Evolutionary conservation across 1,140 invertebrate species (phyloP).

Genomic region (Spodoptera frugiperda): DNA sequence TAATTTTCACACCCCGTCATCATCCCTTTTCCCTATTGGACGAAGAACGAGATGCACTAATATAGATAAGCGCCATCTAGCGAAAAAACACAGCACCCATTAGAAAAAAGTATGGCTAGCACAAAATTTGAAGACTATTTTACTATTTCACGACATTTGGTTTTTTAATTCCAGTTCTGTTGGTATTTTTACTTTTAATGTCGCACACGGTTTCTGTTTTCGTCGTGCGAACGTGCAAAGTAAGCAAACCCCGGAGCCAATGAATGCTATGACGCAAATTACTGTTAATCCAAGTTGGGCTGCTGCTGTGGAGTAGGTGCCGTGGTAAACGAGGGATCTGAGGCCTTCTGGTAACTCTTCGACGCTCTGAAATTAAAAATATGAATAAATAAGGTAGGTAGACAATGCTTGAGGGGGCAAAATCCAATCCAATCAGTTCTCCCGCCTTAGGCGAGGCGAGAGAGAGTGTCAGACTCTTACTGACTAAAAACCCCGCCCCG

Average conservation of each 20-base stretch:
- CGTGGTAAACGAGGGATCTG: constrained; percentile 79
- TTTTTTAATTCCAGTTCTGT: constrained; percentile 28
- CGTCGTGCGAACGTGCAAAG: constrained; percentile 63
- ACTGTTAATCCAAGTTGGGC: constrained; percentile 73
- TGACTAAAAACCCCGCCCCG: too few relatives aligned
- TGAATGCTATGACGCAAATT: constrained; percentile 66
- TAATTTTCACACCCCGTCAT: too few relatives aligned
- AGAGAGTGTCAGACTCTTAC: too few relatives aligned
- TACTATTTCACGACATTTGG: constrained; percentile 15
- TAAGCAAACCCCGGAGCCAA: constrained; percentile 69
- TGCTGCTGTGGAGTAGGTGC: constrained; percentile 81
- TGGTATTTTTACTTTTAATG: constrained; percentile 58
- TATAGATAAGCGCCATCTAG: too few relatives aligned
- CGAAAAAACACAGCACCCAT: too few relatives aligned
- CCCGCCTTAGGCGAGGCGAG: too few relatives aligned
- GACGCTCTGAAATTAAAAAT: constrained; percentile 66
- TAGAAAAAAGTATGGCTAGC: not conserved
- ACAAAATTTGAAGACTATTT: not conserved
- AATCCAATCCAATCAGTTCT: too few relatives aligned
- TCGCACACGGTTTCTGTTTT: constrained; percentile 70
- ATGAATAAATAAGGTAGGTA: not conserved
- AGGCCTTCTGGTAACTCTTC: constrained; percentile 79
- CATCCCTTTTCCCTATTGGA: too few relatives aligned
- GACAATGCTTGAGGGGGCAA: too few relatives aligned
- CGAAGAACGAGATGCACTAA: too few relatives aligned